phyloP scores from a whole-genome alignment of 2,888 invertebrate genomes.

The Drosophila glabriapex region DNA sequence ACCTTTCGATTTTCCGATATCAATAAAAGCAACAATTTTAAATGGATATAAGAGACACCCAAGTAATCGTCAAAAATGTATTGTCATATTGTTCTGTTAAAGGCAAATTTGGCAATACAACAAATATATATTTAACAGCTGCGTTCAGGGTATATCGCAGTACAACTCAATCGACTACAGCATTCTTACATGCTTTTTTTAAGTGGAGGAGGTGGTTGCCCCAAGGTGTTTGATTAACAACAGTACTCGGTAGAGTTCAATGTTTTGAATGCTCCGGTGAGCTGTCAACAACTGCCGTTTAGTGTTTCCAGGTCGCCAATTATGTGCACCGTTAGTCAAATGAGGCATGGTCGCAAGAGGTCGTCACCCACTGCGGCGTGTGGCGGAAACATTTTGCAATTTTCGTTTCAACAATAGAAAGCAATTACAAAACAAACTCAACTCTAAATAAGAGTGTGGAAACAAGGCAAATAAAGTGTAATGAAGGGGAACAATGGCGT shows the following conservation, averaged over 20 bases:
- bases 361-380: constrained; percentile 9
- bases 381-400: constrained; percentile 71
- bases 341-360: constrained; percentile 25
- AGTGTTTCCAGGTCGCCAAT: constrained; percentile 69
- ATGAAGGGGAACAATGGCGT: constrained; percentile 27
- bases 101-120: background rate
- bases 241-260: constrained; percentile 30
- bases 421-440: constrained; percentile 78
- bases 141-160: background rate
- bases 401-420: constrained; percentile 77
- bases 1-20: background rate
- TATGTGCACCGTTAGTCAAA: constrained; percentile 74
- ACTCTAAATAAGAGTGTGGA: constrained; percentile 75
- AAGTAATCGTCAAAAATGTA: background rate
- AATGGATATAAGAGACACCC: background rate
- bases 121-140: too few relatives aligned
- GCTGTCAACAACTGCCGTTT: constrained; percentile 67
- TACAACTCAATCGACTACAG: background rate
- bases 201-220: background rate
- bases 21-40: background rate
- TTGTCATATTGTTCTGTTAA: background rate
- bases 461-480: constrained; percentile 65
- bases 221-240: constrained; percentile 46
- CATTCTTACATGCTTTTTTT: background rate
- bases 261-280: constrained; percentile 30